A percentile compares a stretch with the other conserved stretches of the same genome.
phyloP scores from a whole-genome alignment of 64 coral and sea anemone genomes.

The Pocillopora damicornis region DNA sequence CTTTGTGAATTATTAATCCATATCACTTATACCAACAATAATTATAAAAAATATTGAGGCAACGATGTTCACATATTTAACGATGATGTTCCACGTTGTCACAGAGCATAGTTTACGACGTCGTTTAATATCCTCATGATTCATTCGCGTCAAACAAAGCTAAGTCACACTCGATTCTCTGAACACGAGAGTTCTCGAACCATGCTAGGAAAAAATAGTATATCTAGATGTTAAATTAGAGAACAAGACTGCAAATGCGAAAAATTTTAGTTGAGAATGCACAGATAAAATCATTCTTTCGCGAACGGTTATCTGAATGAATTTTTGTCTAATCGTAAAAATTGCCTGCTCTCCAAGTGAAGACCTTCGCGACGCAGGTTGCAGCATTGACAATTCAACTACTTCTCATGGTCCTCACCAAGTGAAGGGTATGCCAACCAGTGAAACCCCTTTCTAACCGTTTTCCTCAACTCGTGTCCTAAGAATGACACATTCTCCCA shows the following conservation, averaged over 20 bases:
- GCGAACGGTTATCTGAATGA: too few species aligned
- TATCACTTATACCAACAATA: background rate
- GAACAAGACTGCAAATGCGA: too few species aligned
- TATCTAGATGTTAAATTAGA: too few species aligned
- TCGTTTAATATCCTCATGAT: background rate
- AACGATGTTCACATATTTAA: slow-evolving; percentile 1
- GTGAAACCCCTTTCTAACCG: slow-evolving; percentile 52
- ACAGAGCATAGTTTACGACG: background rate
- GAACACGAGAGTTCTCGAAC: too few species aligned
- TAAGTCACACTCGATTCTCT: too few species aligned
- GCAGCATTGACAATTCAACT: background rate
- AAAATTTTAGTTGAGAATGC: too few species aligned
- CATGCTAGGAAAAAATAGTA: too few species aligned
- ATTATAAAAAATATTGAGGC: background rate
- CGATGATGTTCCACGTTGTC: background rate
- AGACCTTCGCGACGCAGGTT: too few species aligned
- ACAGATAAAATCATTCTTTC: too few species aligned
- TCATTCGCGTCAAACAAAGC: too few species aligned
- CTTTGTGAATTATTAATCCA: slow-evolving; percentile 30
- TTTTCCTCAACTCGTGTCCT: slow-evolving; percentile 42
- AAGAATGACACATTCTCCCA: slow-evolving; percentile 72
- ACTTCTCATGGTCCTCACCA: background rate
- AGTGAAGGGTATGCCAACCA: slow-evolving; percentile 53
- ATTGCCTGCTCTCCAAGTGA: too few species aligned
- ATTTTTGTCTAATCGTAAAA: too few species aligned